Base-by-base conservation (phyloP, 2,113 vertebrate species). In the Eurypyga helias region DNA sequence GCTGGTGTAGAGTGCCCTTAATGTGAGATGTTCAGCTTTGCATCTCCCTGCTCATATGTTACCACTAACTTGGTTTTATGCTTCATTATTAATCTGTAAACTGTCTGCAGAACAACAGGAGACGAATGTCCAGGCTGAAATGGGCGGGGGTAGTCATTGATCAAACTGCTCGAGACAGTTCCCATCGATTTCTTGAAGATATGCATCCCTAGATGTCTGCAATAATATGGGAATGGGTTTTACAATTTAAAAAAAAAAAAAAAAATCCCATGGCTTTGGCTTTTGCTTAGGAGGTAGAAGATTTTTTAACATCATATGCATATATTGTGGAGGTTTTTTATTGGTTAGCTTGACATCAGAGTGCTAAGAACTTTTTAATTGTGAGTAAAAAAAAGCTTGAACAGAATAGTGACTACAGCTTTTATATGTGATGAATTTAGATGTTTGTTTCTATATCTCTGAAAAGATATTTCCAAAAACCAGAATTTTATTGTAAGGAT, bases 61-160 rank as follows among this genome's bases (percentile, higher is more conserved):
- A 92, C 91, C 90, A 88, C 87, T 96, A 96, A 93, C 93, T 96
- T 88, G 85, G 78, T 93, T 96, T 96, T 94, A 95, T 95, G 93
- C 93, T 96, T 95, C 96, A 92, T 96, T 96, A 96, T 97, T 96
- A 96, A 96, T 96, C 92, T 94, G 87, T 96, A 94, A 96, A 88
- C 82, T 94, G 92, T 83, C 92, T 94, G 62, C 78, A 88, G 75
- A 95, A 96, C 95, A 97, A 96, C 87, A 93, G 82, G 87, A 96
- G 96, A 96, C 0, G 20, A 94, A 96, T 96, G 85, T 86, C 87
- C 87, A 86, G 58, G 78, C 92, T 95, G 96, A 92, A 96, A 94
- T 96, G 93, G 90, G 96, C 0, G 25, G 92, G 41, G n/a, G 75
- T 28, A 83, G 87, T 72, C 78, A 94, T 94, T 95, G 90, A 95